phyloP scores from a whole-genome alignment of 2,113 vertebrate species.

The Peucedramus taeniatus region DNA sequence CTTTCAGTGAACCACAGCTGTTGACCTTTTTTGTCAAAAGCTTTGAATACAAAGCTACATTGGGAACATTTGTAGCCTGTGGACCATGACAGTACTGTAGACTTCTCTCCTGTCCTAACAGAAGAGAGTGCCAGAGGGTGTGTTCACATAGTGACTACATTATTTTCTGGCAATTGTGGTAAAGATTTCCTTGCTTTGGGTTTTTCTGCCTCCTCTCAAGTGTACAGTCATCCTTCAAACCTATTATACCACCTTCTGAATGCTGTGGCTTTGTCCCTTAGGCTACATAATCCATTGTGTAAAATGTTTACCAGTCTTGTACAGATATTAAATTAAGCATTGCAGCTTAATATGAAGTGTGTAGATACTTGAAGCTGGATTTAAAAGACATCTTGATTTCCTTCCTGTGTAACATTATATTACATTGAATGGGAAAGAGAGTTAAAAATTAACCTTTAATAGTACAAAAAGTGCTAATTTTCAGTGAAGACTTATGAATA shows the following conservation, averaged over 20 bases:
- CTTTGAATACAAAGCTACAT: conserved; percentile 29
- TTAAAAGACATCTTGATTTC: conserved; percentile 61
- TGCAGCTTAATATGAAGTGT: conserved; percentile 66
- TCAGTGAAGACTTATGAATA: conserved; percentile 26
- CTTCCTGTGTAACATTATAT: conserved; percentile 54
- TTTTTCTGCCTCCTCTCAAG: conserved; percentile 62
- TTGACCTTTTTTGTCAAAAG: conserved; percentile 56
- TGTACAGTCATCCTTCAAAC: conserved; percentile 38
- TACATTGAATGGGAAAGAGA: conserved; percentile 14
- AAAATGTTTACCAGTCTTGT: conserved; percentile 56
- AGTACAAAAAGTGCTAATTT: conserved; percentile 1
- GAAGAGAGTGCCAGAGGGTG: conserved; percentile 30
- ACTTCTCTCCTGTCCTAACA: conserved; percentile 16
- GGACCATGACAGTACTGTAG: conserved; percentile 47
- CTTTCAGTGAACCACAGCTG: conserved; percentile 56
- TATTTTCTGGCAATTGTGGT: conserved; percentile 55
- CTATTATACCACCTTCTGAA: conserved; percentile 58
- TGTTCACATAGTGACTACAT: conserved; percentile 30
- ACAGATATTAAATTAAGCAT: conserved; percentile 75
- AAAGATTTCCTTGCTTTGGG: conserved; percentile 32
- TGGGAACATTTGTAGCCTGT: conserved; percentile 62
- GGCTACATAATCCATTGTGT: conserved; percentile 53
- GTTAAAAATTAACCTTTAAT: conserved; percentile 33
- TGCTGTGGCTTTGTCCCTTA: conserved; percentile 34
- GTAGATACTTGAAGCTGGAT: conserved; percentile 65